Evolutionary conservation across 37 sponge, comb jelly and placozoan species (phyloP).

Genomic region (Ianthella basta): DNA sequence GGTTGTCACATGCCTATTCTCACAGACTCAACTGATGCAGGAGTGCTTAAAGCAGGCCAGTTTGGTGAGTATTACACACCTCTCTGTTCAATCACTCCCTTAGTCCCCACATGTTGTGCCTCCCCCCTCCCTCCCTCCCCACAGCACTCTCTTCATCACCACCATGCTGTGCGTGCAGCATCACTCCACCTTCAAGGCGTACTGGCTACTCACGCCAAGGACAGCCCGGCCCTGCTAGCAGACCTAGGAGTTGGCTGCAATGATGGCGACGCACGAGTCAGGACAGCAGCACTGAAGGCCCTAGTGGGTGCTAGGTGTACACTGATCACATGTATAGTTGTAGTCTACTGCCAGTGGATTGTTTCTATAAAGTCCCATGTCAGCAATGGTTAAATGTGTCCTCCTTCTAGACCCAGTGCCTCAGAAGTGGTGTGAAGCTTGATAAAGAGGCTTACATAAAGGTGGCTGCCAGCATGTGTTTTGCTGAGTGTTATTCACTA

Average conservation of each 20-base stretch:
- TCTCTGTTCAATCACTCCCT: no score
- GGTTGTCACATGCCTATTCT: neutral
- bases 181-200: conserved; percentile 74
- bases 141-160: conserved; percentile 48
- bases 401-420: neutral
- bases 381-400: no score
- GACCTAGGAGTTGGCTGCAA: conserved; percentile 34
- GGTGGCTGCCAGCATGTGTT: no score
- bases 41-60: neutral
- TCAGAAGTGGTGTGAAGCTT: neutral
- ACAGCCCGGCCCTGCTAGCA: conserved; percentile 27
- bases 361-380: no score
- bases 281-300: conserved; percentile 61
- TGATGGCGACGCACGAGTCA: conserved; percentile 75
- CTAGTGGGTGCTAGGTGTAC: conserved; percentile 47
- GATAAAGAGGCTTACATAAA: neutral
- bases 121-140: conserved; percentile 53
- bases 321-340: no score
- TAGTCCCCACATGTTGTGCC: conserved; percentile 69
- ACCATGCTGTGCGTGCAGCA: conserved; percentile 68
- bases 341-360: neutral
- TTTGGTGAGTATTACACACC: neutral
- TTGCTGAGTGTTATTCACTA: no score
- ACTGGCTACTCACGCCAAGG: conserved; percentile 41
- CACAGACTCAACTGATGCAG: neutral